phyloP scores from a whole-genome alignment of 2,797 vertebrate species.

The Eleutherodactylus coqui region DNA sequence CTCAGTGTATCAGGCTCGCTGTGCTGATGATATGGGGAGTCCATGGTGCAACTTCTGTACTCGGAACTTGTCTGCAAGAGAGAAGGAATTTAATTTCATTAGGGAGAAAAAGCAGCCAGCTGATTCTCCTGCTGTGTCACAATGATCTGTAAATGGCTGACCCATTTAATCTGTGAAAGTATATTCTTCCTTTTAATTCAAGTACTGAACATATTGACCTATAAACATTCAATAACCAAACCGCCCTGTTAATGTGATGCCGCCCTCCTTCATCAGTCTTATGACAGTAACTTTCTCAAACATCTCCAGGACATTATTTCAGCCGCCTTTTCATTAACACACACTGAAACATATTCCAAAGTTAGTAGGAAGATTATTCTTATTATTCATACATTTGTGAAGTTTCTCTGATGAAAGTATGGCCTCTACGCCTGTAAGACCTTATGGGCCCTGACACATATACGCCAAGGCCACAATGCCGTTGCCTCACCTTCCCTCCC shows the following conservation, averaged over 20 bases:
- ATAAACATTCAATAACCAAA: background rate
- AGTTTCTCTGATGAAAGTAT: too few relatives aligned
- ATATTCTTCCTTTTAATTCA: background rate
- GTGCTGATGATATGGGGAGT: constrained; percentile 71
- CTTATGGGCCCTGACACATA: too few relatives aligned
- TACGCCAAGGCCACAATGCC: too few relatives aligned
- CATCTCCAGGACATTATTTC: background rate
- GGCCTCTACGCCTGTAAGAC: too few relatives aligned
- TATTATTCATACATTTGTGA: background rate
- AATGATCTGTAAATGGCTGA: background rate
- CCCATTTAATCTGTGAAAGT: background rate
- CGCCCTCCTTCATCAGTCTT: background rate
- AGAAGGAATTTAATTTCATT: constrained; percentile 50
- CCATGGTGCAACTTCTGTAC: constrained; percentile 90
- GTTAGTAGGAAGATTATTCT: background rate
- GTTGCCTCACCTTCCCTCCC: too few relatives aligned
- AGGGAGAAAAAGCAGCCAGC: background rate
- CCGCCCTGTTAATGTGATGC: too few relatives aligned
- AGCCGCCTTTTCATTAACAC: background rate
- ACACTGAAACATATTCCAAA: background rate
- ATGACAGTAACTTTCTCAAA: background rate
- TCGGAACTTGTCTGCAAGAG: constrained; percentile 80
- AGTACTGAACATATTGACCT: background rate
- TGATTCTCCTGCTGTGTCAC: background rate
- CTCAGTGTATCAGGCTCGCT: constrained; percentile 69